Evolutionary conservation across 1,140 invertebrate species (phyloP).

Genomic region (Bombus ignitus): DNA sequence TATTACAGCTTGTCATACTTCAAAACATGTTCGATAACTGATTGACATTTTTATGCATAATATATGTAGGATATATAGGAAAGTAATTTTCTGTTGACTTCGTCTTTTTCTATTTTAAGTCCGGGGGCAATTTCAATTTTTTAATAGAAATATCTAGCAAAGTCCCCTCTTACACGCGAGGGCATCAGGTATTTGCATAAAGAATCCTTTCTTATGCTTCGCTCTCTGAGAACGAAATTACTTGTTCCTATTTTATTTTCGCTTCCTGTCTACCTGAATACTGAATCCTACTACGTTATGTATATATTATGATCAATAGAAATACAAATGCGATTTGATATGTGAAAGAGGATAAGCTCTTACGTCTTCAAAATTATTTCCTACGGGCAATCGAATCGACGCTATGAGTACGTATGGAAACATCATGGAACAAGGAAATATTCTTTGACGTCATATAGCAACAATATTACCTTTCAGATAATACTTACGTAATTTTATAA

Average conservation of each 20-base stretch:
- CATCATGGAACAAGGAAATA: background rate
- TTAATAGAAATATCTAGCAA: background rate
- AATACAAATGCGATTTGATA: background rate
- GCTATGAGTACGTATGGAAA: background rate
- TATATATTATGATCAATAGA: background rate
- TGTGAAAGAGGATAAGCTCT: background rate
- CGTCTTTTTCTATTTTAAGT: background rate
- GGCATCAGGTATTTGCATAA: background rate
- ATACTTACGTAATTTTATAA: no score
- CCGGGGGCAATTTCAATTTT: background rate
- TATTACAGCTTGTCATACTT: no score
- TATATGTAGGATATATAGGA: no score
- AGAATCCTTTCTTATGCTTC: background rate
- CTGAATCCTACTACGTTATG: background rate
- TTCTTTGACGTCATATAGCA: background rate
- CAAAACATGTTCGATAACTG: no score
- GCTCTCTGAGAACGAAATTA: background rate
- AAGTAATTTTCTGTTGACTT: no score
- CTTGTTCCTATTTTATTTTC: background rate
- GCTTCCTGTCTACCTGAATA: background rate
- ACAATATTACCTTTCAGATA: background rate
- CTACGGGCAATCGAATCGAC: background rate
- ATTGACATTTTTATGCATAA: no score
- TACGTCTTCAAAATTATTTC: background rate
- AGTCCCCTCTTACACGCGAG: background rate